Conservation (phyloP, 1,140 invertebrate species). For the Doryteuthis pealeii region DNA sequence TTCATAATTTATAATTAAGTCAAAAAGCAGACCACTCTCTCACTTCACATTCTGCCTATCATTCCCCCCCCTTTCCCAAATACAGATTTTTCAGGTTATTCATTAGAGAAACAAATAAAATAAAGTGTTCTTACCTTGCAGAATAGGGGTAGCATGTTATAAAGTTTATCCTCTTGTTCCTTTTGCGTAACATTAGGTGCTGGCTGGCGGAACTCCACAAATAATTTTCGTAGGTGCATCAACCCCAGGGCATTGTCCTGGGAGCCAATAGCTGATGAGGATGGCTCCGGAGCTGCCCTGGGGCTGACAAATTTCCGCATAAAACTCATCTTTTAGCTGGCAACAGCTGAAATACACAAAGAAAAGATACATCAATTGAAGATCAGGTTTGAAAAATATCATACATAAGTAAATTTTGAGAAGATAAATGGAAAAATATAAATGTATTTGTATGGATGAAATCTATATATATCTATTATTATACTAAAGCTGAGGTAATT, state of each 20-base stretch:
- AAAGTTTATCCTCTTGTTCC: slow-evolving; percentile 90
- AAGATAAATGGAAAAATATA: too few species aligned
- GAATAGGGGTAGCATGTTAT: slow-evolving; percentile 97
- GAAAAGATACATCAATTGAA: background rate
- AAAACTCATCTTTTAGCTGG: slow-evolving; percentile 38
- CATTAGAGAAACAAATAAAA: too few species aligned
- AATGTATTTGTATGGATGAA: too few species aligned
- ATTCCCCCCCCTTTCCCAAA: too few species aligned
- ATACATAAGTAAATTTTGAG: background rate
- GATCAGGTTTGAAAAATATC: background rate
- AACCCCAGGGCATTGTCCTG: slow-evolving; percentile 71
- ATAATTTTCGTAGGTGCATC: slow-evolving; percentile 94
- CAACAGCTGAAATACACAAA: slow-evolving; percentile 8
- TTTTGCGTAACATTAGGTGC: slow-evolving; percentile 62
- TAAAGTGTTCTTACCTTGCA: slow-evolving; percentile 95
- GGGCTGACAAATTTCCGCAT: slow-evolving; percentile 42
- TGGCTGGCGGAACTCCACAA: slow-evolving; percentile 89
- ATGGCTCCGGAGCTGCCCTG: slow-evolving; percentile 17
- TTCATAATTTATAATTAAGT: too few species aligned
- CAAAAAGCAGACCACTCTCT: too few species aligned
- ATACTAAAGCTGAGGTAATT: too few species aligned
- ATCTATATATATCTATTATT: too few species aligned
- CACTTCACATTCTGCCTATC: too few species aligned
- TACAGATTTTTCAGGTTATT: too few species aligned
- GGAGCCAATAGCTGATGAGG: slow-evolving; percentile 20